phyloP scores from a whole-genome alignment of 2,888 invertebrate species.

The Gasteruption jaculator region DNA sequence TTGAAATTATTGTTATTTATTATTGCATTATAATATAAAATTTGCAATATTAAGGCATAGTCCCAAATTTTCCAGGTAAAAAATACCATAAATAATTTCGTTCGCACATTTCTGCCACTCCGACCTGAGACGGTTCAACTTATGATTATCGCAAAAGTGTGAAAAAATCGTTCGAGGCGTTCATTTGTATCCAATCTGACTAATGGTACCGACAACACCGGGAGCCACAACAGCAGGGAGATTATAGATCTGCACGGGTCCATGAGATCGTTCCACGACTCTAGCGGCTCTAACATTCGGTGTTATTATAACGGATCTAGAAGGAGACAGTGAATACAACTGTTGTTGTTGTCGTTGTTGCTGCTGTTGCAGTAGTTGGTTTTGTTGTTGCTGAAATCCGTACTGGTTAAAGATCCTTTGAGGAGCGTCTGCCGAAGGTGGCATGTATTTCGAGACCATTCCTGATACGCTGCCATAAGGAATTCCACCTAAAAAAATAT shows the following conservation, averaged over 20 bases:
- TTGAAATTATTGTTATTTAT: too few species aligned
- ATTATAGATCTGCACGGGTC: slow-evolving; percentile 38
- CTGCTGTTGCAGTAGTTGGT: neutral
- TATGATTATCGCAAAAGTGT: neutral
- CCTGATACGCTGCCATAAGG: slow-evolving; percentile 63
- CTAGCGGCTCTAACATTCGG: slow-evolving; percentile 32
- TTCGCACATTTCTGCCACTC: too few species aligned
- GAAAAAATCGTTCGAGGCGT: too few species aligned
- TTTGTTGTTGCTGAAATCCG: slow-evolving; percentile 1
- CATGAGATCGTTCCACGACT: slow-evolving; percentile 21
- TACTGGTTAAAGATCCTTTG: too few species aligned
- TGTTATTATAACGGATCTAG: slow-evolving; percentile 27
- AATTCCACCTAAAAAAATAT: slow-evolving; percentile 65
- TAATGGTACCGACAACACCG: slow-evolving; percentile 32
- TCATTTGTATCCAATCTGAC: slow-evolving; percentile 31
- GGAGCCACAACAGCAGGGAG: slow-evolving; percentile 37
- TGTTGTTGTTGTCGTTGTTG: slow-evolving; percentile 8
- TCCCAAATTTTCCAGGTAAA: too few species aligned
- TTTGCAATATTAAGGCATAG: too few species aligned
- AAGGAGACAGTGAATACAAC: slow-evolving; percentile 13
- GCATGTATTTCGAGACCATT: slow-evolving; percentile 53
- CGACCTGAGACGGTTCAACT: slow-evolving; percentile 4
- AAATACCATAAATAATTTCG: too few species aligned
- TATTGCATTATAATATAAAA: too few species aligned
- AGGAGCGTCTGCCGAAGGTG: neutral